Evolutionary conservation across 2,797 vertebrate genomes (phyloP).

Genomic region (Okamejei kenojei): DNA sequence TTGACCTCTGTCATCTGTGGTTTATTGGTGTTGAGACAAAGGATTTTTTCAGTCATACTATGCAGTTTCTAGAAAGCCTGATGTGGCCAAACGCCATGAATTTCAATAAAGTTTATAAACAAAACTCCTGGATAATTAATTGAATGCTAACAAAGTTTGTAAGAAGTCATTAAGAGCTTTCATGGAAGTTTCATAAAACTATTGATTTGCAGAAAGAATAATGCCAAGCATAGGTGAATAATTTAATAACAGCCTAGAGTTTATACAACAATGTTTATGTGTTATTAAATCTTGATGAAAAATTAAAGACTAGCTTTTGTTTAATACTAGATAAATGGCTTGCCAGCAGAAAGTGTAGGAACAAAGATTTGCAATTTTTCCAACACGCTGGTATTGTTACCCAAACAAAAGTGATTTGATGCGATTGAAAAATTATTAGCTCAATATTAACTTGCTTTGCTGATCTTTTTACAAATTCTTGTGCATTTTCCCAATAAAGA

Average conservation of each 20-base stretch:
- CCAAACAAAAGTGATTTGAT: background rate
- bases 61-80: background rate
- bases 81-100: background rate
- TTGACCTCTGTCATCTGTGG: background rate
- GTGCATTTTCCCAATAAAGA: background rate
- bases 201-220: background rate
- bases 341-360: background rate
- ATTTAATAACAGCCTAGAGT: background rate
- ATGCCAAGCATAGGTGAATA: slow-evolving; percentile 5
- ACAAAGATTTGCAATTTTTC: background rate
- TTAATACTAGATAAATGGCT: background rate
- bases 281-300: background rate
- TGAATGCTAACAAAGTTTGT: background rate
- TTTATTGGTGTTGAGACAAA: background rate
- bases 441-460: background rate
- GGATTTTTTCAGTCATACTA: background rate
- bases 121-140: background rate
- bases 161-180: background rate
- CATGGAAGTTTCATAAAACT: background rate
- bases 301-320: background rate
- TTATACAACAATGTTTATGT: background rate
- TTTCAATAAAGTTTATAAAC: background rate
- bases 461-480: background rate
- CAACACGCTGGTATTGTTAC: background rate
- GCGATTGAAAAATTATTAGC: background rate